Evolutionary conservation across 2,113 vertebrate species (phyloP).

Genomic region (Passer domesticus): DNA sequence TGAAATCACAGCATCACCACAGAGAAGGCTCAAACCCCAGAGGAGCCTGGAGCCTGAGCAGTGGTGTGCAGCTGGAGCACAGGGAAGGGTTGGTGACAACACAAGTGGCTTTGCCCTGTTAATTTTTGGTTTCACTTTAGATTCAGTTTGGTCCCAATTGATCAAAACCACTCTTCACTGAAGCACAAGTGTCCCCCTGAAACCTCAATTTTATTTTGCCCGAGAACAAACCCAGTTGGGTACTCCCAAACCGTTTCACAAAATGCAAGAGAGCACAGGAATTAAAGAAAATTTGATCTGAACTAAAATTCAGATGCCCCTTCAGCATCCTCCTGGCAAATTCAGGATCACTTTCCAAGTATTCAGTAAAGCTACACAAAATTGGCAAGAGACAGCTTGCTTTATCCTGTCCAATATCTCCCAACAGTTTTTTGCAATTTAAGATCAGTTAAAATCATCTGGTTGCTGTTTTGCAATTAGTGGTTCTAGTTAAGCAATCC

Average conservation of each 20-base stretch:
- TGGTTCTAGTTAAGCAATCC: not conserved
- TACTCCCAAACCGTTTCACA: not conserved
- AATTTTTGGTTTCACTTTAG: not conserved
- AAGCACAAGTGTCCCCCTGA: not conserved
- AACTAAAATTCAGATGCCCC: rapidly evolving
- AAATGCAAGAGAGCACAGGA: rapidly evolving
- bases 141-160: not conserved
- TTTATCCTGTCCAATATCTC: not conserved
- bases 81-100: not conserved
- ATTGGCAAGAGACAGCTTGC: not conserved
- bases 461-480: not conserved
- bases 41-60: not conserved
- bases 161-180: not conserved
- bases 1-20: not conserved
- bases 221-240: not conserved
- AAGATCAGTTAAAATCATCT: not conserved
- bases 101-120: rapidly evolving
- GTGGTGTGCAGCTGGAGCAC: not conserved
- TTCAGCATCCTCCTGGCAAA: not conserved
- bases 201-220: not conserved
- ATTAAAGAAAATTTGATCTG: not conserved
- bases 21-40: not conserved
- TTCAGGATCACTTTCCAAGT: not conserved
- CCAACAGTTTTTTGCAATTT: not conserved
- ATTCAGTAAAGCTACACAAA: not conserved